phyloP scores from a whole-genome alignment of 2,888 invertebrate genomes.

The Tryphoninae sp. region DNA sequence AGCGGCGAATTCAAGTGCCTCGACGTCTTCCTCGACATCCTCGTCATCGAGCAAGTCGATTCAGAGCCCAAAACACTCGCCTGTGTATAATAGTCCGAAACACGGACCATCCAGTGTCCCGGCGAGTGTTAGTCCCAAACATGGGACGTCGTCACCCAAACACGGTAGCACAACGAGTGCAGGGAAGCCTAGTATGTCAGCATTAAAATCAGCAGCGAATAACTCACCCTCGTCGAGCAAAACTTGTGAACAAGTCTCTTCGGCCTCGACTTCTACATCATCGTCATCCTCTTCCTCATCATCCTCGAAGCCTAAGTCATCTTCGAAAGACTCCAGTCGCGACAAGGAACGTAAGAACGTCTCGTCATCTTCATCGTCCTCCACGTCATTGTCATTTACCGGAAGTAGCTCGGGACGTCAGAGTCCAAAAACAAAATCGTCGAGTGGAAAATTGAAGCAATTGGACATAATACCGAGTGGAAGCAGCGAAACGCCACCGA shows the following conservation, averaged over 20 bases:
- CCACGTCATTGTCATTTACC: conserved; percentile 60
- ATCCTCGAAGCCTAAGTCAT: conserved; percentile 68
- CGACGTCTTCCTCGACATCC: conserved; percentile 80
- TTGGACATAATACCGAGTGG: conserved; percentile 84
- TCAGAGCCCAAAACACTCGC: conserved; percentile 89
- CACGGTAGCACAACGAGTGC: conserved; percentile 87
- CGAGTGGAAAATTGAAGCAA: conserved; percentile 86
- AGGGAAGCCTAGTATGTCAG: conserved; percentile 95
- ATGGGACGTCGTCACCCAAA: conserved; percentile 91
- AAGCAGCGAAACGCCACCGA: conserved; percentile 68
- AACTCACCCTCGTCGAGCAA: conserved; percentile 83
- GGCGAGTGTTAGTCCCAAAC: conserved; percentile 89
- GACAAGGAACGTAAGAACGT: conserved; percentile 81
- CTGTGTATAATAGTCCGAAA: conserved; percentile 89
- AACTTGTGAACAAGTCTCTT: conserved; percentile 71
- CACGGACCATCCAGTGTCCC: conserved; percentile 84
- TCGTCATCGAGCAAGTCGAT: conserved; percentile 83
- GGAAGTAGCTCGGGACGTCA: conserved; percentile 83
- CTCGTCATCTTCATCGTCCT: conserved; percentile 67
- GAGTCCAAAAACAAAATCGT: conserved; percentile 87
- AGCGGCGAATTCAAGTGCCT: conserved; percentile 82
- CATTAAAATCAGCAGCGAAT: conserved; percentile 89
- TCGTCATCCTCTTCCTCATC: conserved; percentile 70
- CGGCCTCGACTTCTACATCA: conserved; percentile 52
- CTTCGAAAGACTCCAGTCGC: conserved; percentile 71